Evolutionary conservation across 2,888 invertebrate species (phyloP), one percentile per base, ranked within the genome.

Genomic region (Cephus pulcher): DNA sequence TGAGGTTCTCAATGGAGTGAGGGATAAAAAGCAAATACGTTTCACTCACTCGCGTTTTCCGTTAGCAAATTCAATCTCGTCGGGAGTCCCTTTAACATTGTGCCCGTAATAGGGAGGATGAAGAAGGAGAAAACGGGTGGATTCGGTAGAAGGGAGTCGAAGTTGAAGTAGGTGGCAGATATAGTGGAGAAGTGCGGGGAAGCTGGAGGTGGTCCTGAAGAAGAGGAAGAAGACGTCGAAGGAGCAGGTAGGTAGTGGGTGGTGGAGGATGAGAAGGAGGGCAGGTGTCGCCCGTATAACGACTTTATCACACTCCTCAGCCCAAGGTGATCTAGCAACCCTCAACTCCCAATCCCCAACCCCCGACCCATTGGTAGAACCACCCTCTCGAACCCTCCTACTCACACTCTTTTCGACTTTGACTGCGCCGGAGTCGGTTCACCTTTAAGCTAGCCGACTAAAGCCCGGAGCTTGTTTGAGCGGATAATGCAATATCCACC

Each of bases 1-100:
- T 82, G 86, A 85, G 86, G 84, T 86, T 85, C 86, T 88, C 86
- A 89, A 89, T 89, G 87, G 88, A 88, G 88, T 86, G 86, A 88
- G 88, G 89, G 89, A 90, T 90, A 90, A 90, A 90, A 90, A 90
- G 90, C 90, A 90, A 90, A 90, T 90, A 90, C 89, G 89, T 89
- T 90, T 90, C 89, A 89, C 89, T 90, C 89, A 88, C 89, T 89
- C 90, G 90, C 89, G 88, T 89, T 90, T 90, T 89, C 90, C 89
- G 90, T 90, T 90, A 88, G 90, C 89, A 90, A 90, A 90, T 90
- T 90, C 90, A 90, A 90, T 90, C 90, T 90, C 89, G 90, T 89
- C 87, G 88, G 89, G 88, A 88, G 87, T 88, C 88, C 89, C 89
- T 88, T 89, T 90, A 90, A 90, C 90, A 90, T 90, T 90, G 90